Evolutionary conservation across 2,797 vertebrate genomes (phyloP).

Genomic region (Microctenopoma lineatum): DNA sequence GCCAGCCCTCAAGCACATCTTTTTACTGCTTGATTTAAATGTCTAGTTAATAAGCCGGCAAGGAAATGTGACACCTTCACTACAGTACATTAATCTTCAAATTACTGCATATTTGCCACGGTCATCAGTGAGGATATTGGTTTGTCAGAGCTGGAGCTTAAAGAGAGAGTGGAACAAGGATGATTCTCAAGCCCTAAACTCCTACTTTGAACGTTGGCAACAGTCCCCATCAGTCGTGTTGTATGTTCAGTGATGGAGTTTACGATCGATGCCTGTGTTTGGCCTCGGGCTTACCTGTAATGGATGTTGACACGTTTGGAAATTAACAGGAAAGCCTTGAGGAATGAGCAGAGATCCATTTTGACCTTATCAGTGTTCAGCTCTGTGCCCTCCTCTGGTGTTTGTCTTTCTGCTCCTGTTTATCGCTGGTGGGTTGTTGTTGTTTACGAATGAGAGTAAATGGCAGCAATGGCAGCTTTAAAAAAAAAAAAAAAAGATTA

Average conservation of each 20-base stretch:
- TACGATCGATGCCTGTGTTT: constrained; percentile 29
- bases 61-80: constrained; percentile 4
- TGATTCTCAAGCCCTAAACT: background rate
- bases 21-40: constrained; percentile 34
- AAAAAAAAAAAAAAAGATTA: no score
- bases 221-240: background rate
- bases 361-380: constrained; percentile 54
- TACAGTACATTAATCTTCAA: constrained; percentile 25
- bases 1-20: constrained; percentile 8
- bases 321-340: constrained; percentile 42
- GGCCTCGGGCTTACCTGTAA: constrained; percentile 35
- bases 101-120: constrained; percentile 25
- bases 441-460: constrained; percentile 1
- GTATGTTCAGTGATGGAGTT: constrained; percentile 1
- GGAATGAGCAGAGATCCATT: constrained; percentile 29
- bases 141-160: constrained; percentile 32
- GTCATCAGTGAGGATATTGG: constrained; percentile 20
- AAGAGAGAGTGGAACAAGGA: constrained; percentile 1
- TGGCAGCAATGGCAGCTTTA: background rate
- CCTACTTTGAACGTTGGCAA: background rate
- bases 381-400: constrained; percentile 8
- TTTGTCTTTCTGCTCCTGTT: constrained; percentile 14
- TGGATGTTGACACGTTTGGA: constrained; percentile 47
- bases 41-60: constrained; percentile 6
- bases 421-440: background rate